A percentile compares a stretch with the other conserved stretches of the same genome.
Conservation (phyloP, 2,113 vertebrate species). For the Fukomys damarensis region DNA sequence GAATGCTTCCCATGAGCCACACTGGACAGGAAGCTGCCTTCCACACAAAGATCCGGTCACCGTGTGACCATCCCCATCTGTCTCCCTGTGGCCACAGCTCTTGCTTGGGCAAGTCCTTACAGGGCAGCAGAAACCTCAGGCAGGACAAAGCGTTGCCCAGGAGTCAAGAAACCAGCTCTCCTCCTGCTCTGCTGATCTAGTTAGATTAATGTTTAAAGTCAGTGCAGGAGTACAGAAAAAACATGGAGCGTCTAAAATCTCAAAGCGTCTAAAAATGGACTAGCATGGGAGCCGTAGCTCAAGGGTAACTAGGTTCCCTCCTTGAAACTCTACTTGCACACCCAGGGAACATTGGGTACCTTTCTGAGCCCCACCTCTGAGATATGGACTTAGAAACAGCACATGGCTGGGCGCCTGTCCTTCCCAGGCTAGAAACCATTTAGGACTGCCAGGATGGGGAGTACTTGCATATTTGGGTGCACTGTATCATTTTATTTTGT, state of each 20-base stretch:
- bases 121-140: neutral
- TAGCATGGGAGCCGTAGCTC: neutral
- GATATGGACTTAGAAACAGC: neutral
- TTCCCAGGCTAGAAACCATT: neutral
- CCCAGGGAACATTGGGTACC: neutral
- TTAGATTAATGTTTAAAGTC: neutral
- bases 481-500: neutral
- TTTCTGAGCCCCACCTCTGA: neutral
- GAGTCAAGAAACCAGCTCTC: neutral
- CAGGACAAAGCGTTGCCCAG: neutral
- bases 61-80: neutral
- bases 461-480: neutral
- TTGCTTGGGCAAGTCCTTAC: neutral
- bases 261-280: neutral
- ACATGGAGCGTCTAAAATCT: neutral
- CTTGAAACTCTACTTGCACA: no score
- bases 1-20: neutral
- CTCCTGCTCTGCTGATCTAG: neutral
- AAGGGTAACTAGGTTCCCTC: neutral
- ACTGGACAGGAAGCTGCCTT: neutral
- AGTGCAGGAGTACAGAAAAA: neutral
- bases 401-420: no score
- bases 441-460: neutral
- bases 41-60: neutral
- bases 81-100: neutral